Evolutionary conservation across 2,113 vertebrate species (phyloP).

Genomic region (Aegotheles bennettii): DNA sequence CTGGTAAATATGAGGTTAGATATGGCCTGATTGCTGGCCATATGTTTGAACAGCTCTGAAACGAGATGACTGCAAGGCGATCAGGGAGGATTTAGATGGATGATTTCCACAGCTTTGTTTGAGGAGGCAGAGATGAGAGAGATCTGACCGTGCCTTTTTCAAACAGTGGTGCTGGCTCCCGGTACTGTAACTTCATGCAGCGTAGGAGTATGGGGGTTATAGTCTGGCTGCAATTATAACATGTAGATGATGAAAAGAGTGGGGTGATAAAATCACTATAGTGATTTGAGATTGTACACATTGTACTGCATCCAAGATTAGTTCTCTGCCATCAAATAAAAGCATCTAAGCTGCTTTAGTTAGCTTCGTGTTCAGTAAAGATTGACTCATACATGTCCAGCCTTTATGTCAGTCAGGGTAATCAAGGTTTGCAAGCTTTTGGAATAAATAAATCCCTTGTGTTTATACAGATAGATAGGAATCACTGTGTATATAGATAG

Average conservation of each 20-base stretch:
- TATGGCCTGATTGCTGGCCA: neutral
- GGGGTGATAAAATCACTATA: neutral
- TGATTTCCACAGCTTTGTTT: constrained; percentile 28
- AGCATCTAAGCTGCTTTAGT: constrained; percentile 42
- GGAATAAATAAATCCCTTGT: neutral
- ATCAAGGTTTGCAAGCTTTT: constrained; percentile 25
- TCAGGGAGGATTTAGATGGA: constrained; percentile 39
- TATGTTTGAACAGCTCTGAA: constrained; percentile 36
- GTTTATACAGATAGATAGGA: neutral
- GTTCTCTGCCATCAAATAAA: neutral
- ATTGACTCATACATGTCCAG: neutral
- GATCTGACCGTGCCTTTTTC: neutral
- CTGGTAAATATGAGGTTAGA: neutral
- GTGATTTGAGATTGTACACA: neutral
- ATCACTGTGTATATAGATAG: neutral
- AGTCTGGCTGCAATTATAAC: neutral
- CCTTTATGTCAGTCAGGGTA: neutral
- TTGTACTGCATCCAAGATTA: neutral
- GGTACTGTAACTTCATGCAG: neutral
- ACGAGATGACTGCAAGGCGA: neutral
- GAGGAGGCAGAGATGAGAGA: neutral
- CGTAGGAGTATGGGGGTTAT: neutral
- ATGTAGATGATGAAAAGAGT: neutral
- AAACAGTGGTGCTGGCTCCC: neutral
- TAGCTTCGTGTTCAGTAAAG: neutral